Evolutionary conservation across 2,113 vertebrate genomes (phyloP).

Genomic region (Otocyon megalotis): DNA sequence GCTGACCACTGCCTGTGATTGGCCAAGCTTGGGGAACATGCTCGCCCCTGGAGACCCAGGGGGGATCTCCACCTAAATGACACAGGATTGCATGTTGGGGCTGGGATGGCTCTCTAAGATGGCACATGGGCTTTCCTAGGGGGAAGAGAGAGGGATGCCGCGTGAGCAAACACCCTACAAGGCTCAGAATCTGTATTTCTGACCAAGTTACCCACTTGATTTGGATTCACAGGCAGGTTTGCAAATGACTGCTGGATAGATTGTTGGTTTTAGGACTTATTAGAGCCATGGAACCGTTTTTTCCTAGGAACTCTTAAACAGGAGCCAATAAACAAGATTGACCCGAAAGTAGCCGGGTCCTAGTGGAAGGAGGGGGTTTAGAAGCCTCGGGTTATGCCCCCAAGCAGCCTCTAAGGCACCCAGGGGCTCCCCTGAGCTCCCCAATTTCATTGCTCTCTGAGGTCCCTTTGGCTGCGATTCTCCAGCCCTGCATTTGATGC

Average conservation of each 20-base stretch:
- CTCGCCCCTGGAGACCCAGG: background rate
- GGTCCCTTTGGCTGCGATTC: background rate
- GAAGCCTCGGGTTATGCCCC: background rate
- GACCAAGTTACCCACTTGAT: background rate
- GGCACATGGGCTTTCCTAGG: background rate
- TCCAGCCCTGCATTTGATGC: background rate
- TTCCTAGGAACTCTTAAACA: slow-evolving; percentile 26
- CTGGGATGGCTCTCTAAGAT: background rate
- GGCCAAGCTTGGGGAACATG: no score
- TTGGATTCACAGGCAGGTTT: background rate
- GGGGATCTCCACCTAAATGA: background rate
- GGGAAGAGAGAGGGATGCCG: background rate
- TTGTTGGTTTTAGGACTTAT: background rate
- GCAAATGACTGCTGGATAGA: background rate
- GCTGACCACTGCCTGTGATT: background rate
- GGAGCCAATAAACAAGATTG: background rate
- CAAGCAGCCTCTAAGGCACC: background rate
- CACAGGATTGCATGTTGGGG: background rate
- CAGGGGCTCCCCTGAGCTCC: background rate
- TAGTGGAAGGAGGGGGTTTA: background rate
- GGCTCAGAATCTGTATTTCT: background rate
- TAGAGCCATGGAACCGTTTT: background rate
- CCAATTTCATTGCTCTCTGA: background rate
- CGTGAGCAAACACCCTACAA: accelerated
- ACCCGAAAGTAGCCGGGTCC: background rate